A percentile compares a stretch with the other conserved stretches of the same genome.
These are phyloP conservation scores for Sebastolobus alascanus DNA, from an alignment of 2,797 vertebrate species.

Conservation along the genomic window DNA sequence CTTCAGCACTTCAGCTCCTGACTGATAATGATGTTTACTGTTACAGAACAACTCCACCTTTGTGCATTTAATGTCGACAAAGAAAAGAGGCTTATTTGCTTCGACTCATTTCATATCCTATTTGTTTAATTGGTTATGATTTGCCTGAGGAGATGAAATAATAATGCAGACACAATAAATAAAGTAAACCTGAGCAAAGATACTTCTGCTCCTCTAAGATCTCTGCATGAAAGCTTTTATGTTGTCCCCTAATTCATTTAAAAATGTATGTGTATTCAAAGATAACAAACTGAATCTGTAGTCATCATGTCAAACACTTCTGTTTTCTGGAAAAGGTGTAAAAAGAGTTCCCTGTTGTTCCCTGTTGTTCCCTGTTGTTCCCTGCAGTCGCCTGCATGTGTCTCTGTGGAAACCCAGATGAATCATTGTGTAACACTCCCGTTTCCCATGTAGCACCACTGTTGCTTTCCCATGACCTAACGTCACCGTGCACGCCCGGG, in stretches of 20 bases:
- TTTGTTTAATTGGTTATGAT: conserved; percentile 58
- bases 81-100: conserved; percentile 40
- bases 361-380: background rate
- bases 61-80: conserved; percentile 20
- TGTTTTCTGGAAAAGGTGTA: background rate
- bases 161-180: conserved; percentile 40
- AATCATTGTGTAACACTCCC: conserved; percentile 49
- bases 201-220: background rate
- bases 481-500: conserved; percentile 31
- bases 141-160: conserved; percentile 46
- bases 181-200: conserved; percentile 32
- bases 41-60: conserved; percentile 24
- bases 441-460: conserved; percentile 28
- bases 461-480: conserved; percentile 46
- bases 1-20: conserved; percentile 39
- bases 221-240: conserved; percentile 31
- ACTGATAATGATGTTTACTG: conserved; percentile 66
- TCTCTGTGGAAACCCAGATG: conserved; percentile 22
- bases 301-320: background rate
- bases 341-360: conserved; percentile 5
- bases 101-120: conserved; percentile 42
- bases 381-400: background rate
- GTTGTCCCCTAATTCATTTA: background rate
- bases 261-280: conserved; percentile 5
- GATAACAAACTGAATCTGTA: conserved; percentile 2